phyloP scores from a whole-genome alignment of 2,888 invertebrate genomes.

The Opisthograptis luteolata region DNA sequence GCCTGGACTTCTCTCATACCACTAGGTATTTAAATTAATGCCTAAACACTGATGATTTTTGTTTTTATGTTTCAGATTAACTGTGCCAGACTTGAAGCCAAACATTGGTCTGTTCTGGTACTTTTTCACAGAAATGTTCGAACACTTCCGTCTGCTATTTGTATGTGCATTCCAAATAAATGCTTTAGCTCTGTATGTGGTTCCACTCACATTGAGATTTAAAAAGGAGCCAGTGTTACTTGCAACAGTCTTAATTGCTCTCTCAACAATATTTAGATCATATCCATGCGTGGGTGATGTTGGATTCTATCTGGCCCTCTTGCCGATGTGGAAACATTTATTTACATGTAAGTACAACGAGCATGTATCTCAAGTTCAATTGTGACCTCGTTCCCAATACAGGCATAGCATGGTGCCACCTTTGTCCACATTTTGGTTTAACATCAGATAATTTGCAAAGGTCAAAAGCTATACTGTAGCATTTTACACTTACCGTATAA shows the following conservation, averaged over 20 bases:
- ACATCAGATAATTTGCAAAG: too few species aligned
- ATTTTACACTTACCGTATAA: too few species aligned
- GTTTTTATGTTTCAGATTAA: slow-evolving; percentile 86
- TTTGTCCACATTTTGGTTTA: too few species aligned
- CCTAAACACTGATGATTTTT: too few species aligned
- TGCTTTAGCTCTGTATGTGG: slow-evolving; percentile 94
- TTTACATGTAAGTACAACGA: slow-evolving; percentile 89
- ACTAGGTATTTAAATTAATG: neutral
- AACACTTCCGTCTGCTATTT: slow-evolving; percentile 98
- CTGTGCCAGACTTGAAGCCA: slow-evolving; percentile 96
- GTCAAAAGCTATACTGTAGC: too few species aligned
- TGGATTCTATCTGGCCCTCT: slow-evolving; percentile 93
- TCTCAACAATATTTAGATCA: slow-evolving; percentile 96
- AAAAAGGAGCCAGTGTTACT: slow-evolving; percentile 91
- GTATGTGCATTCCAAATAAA: slow-evolving; percentile 98
- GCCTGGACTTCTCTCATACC: too few species aligned
- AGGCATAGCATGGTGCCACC: too few species aligned
- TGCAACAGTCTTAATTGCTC: slow-evolving; percentile 90
- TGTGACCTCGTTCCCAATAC: too few species aligned
- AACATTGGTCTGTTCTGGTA: slow-evolving; percentile 99
- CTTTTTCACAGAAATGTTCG: slow-evolving; percentile 99
- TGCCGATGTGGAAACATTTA: slow-evolving; percentile 96
- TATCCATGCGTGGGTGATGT: slow-evolving; percentile 98
- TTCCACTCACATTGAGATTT: slow-evolving; percentile 93
- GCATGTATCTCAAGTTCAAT: neutral